Evolutionary conservation across 2,888 invertebrate genomes (phyloP), one percentile per base, ranked within the genome.

Genomic region (Cetonia aurata): DNA sequence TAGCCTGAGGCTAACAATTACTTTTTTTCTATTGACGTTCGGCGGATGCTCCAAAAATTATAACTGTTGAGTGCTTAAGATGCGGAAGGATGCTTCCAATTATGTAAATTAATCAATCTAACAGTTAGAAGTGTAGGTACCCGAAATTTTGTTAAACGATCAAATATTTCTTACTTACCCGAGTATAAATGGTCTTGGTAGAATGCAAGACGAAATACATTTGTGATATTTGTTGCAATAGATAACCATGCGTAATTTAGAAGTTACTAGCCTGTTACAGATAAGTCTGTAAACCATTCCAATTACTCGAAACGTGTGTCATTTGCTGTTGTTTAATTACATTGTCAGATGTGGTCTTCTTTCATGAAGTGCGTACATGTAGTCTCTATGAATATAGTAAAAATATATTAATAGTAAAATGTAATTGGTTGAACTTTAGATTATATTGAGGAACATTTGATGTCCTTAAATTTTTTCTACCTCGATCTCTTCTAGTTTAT

Each of bases 71-170:
- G 31, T 37, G 48, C 15, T 62, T 50, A 62, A 62, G 15, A 48
- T 48, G 48, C 62, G 62, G 62, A 62, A 62, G 62, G 62, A 62
- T 62, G 62, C 62, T 42, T 62, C 48, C 62, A 50, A 62, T 62
- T 62, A 62, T 62, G 62, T 48, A 62, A 62, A 62, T 62, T 62
- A 46, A 62, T 62, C 62, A 62, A 62, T 48, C 46, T 62, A 62
- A 48, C 62, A 62, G 62, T 48, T 62, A 48, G 31, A 62, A 15
- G 48, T 15, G 31, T 31, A 50, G 37, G 31, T 37, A 33, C n/a
- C 31, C 37, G 62, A 41, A 60, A 31, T 62, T 62, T 33, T 25
- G 25, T 33, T 48, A 48, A 62, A 62, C 37, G 46, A 33, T 62
- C 33, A 48, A 48, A 62, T 62, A 37, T 33, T 33, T 37, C n/a